Base-by-base conservation (phyloP, 1,140 invertebrate species). In the Copidosoma floridanum region DNA sequence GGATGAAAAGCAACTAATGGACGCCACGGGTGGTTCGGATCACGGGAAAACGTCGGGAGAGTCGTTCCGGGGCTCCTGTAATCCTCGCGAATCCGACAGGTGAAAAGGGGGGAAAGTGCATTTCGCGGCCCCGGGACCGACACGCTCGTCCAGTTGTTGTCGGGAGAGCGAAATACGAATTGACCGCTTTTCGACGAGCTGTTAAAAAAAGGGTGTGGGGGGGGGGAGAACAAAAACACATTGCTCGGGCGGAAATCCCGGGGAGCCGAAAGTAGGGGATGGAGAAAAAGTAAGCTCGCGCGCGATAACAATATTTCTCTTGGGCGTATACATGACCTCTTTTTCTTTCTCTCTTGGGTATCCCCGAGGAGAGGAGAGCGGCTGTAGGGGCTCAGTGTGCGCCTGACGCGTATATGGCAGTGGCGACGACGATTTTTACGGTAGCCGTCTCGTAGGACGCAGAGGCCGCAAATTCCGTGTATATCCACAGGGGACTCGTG, bases 391-490 rank as follows among this genome's bases (percentile, higher is more conserved):
- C 23, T 26, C 5, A 4, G 46, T 16, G 46, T 48, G 46, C 11
- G 12, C 20, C 46, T 48, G 46, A 48, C 46, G 26, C 27, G 46
- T 11, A 23, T 10, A 7, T 16, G 43, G 2, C 1, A 14, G 10
- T 14, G 43, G 21, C 11, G 44, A 14, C 23, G 44, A 29, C 24
- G 46, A 48, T 48, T 48, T 48, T 48, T 48, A 48, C 46, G 46
- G 46, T 48, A 24, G 27, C 3, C 10, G n/a, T 27, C 27, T 27
- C 46, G 6, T 32, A 6, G 29, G 29, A 6, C 26, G 14, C 14
- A 24, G 16, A 32, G 29, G 29, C 6, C 12, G 12, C 29, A 32
- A 32, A 32, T 41, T n/a, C 38, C 16, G 38, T 16, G 16, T 14
- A n/a, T 7, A 5, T 10, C n/a, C 7, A 41, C 5, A 41, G 38